Conservation (phyloP, 2,888 invertebrate species). For the Drosophila sordidapex region DNA sequence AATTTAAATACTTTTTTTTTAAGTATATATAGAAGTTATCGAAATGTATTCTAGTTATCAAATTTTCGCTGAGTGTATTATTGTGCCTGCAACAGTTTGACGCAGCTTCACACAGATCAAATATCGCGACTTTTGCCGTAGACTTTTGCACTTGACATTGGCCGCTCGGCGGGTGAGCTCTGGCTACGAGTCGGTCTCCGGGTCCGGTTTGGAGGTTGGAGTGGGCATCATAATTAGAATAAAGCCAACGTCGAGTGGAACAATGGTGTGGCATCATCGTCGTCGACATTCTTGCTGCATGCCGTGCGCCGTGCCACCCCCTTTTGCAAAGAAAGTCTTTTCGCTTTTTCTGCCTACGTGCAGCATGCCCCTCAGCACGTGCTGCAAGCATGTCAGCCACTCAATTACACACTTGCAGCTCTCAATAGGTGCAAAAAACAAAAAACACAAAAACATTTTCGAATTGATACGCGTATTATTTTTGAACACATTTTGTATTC, state of each 20-base stretch:
- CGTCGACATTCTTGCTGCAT: constrained; percentile 15
- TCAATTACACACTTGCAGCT: not conserved
- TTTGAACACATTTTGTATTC: not conserved
- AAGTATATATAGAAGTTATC: not conserved
- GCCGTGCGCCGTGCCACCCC: constrained; percentile 25
- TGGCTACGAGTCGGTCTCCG: constrained; percentile 18
- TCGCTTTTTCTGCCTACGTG: not conserved
- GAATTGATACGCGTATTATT: not conserved
- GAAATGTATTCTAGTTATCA: not conserved
- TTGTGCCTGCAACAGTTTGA: constrained; percentile 3
- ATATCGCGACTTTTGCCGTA: constrained; percentile 46
- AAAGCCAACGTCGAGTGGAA: constrained; percentile 60
- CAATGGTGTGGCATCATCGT: constrained; percentile 22
- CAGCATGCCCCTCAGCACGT: not conserved
- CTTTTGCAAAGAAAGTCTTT: constrained; percentile 17
- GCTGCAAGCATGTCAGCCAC: not conserved
- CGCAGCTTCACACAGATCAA: not conserved
- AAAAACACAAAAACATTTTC: not conserved
- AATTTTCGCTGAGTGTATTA: not conserved
- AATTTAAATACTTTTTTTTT: not conserved
- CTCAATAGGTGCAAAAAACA: not conserved
- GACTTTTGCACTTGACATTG: constrained; percentile 75
- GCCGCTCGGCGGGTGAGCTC: constrained; percentile 55
- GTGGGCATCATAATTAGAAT: constrained; percentile 69
- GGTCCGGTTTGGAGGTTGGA: constrained; percentile 8